A percentile compares a stretch with the other conserved stretches of the same genome.
phyloP scores from a whole-genome alignment of 2,888 invertebrate genomes.

The Platerodrilus igneus region DNA sequence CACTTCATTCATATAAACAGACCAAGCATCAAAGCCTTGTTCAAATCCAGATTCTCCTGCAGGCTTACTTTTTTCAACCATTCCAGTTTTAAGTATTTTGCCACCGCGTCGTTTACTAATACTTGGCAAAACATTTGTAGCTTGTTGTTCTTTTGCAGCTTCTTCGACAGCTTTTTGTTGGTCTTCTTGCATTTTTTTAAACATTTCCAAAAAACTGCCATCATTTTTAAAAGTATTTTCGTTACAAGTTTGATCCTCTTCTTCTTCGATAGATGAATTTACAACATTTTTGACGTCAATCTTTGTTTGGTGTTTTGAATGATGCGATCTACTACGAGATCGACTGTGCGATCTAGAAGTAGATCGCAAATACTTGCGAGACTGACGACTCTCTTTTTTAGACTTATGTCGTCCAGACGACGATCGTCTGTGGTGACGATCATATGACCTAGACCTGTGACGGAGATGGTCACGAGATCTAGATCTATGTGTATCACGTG shows the following conservation, averaged over 20 bases:
- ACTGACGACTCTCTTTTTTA: too few species aligned
- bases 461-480: too few species aligned
- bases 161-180: constrained; percentile 48
- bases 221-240: constrained; percentile 79
- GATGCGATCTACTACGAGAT: constrained; percentile 23
- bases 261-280: constrained; percentile 30
- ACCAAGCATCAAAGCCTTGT: constrained; percentile 84
- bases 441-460: constrained; percentile 28
- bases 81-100: constrained; percentile 81
- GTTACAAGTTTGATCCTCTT: constrained; percentile 47
- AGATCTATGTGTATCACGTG: too few species aligned
- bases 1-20: constrained; percentile 89
- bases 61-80: constrained; percentile 79
- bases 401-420: constrained; percentile 26
- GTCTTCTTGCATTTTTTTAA: constrained; percentile 79
- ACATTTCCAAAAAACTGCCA: constrained; percentile 86
- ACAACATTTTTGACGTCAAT: constrained; percentile 35
- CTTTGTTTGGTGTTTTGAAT: constrained; percentile 10
- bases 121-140: constrained; percentile 46
- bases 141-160: constrained; percentile 34
- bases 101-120: constrained; percentile 83
- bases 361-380: constrained; percentile 23
- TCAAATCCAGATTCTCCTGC: constrained; percentile 59
- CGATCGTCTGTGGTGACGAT: constrained; percentile 18
- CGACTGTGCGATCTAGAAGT: constrained; percentile 11